Evolutionary conservation across 2,888 invertebrate species (phyloP).

Genomic region (Nasonia oneida): DNA sequence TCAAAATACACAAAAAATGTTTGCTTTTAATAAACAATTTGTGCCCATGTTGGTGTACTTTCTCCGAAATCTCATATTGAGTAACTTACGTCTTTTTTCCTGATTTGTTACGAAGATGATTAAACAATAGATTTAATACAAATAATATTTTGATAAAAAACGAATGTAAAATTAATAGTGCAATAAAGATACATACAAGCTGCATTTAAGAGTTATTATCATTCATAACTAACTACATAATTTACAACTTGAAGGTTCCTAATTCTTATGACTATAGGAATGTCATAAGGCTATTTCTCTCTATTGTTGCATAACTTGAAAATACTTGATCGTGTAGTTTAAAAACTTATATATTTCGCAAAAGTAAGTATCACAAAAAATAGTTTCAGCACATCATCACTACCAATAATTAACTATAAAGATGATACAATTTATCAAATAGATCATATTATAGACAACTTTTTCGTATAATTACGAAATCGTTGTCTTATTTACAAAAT

Average conservation of each 20-base stretch:
- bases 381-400: constrained; percentile 16
- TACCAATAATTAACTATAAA: constrained; percentile 37
- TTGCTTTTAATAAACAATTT: background rate
- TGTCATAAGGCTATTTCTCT: constrained; percentile 41
- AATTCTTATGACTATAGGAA: constrained; percentile 36
- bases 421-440: constrained; percentile 12
- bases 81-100: background rate
- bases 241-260: constrained; percentile 4
- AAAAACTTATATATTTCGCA: constrained; percentile 13
- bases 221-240: background rate
- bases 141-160: background rate
- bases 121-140: background rate
- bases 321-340: background rate
- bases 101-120: background rate
- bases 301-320: constrained; percentile 25
- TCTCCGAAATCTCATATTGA: background rate
- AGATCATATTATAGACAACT: constrained; percentile 19
- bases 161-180: background rate
- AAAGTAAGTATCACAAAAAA: constrained; percentile 52
- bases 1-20: background rate
- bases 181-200: background rate
- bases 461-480: constrained; percentile 16
- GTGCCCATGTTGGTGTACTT: too few relatives aligned
- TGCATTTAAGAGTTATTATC: constrained; percentile 15
- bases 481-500: constrained; percentile 39